Base-by-base conservation (phyloP, 1,140 invertebrate species). In the Nephila pilipes region DNA sequence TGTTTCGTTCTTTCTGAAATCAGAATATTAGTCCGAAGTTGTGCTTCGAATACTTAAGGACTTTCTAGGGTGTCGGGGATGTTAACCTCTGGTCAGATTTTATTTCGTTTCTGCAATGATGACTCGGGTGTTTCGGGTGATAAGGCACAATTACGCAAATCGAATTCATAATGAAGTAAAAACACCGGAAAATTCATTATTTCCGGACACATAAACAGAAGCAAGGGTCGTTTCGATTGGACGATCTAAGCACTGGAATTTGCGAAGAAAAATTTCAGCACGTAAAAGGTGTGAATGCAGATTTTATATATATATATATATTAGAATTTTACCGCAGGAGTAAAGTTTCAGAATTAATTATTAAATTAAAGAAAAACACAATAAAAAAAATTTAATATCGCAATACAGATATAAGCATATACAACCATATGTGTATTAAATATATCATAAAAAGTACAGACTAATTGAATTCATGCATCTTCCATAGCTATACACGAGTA, bases 111-210 rank as follows among this genome's bases (percentile, higher is more conserved):
- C 69, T 75, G 29, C 65, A 20, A 12, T 18, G 29, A 36, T 16
- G 25, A 32, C 16, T 75, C 69, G 69, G 18, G 69, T 75, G 69
- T 75, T 75, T 75, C 69, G 6, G 29, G 25, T 32, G 69, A 75
- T 75, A 75, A 75, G 69, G 29, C 69, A 36, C 69, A 29, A 75
- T 75, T 36, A 18, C 29, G 69, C 69, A 75, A 32, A 75, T 75
- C 69, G 69, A 75, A 75, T 75, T 75, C 29, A 29, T 75, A 36
- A 75, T 75, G 69, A 75, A 75, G 69, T 75, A 75, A 75, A 60
- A 36, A 75, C 69, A 75, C 69, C 25, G 69, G 29, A 75, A 36
- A 75, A 75, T 36, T 75, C 69, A 36, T 75, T 75, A 36, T 75
- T 75, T 75, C 69, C 69, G 69, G 16, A 32, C 69, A 18, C 69